Percentiles rank a stretch among this genome's conserved stretches.
Evolutionary conservation across 2,888 invertebrate genomes (phyloP).

Genomic region (Synanthedon vespiformis): DNA sequence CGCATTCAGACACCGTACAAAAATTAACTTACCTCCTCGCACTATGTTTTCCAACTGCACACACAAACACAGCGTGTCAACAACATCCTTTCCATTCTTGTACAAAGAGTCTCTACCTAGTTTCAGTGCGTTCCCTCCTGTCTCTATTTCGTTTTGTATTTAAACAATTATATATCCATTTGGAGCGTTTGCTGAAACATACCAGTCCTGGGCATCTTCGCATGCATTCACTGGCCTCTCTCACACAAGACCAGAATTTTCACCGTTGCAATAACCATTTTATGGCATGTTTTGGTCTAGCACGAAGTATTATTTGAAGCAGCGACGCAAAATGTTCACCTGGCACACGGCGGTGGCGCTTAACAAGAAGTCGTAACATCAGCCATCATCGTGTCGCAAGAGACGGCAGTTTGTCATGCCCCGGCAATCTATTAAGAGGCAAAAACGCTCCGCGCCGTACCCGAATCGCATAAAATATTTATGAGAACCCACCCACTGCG

Average conservation of each 20-base stretch:
- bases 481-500: conserved; percentile 27
- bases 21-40: not conserved
- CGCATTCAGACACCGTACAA: not conserved
- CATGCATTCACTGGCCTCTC: no score
- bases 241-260: no score
- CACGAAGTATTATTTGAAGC: no score
- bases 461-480: conserved; percentile 43
- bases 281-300: no score
- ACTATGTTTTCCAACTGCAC: not conserved
- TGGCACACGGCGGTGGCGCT: not conserved
- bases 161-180: no score
- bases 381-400: not conserved
- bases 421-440: conserved; percentile 34
- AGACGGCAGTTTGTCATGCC: conserved; percentile 26
- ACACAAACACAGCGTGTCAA: not conserved
- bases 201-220: no score
- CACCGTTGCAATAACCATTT: no score
- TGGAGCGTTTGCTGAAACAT: no score
- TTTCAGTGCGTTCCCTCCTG: no score
- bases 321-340: no score
- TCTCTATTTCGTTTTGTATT: no score
- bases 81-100: not conserved
- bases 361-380: not conserved
- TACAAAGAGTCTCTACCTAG: no score
- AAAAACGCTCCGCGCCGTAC: conserved; percentile 28